Base-by-base conservation (phyloP, 2,888 invertebrate species). In the Plagodis dolabraria region DNA sequence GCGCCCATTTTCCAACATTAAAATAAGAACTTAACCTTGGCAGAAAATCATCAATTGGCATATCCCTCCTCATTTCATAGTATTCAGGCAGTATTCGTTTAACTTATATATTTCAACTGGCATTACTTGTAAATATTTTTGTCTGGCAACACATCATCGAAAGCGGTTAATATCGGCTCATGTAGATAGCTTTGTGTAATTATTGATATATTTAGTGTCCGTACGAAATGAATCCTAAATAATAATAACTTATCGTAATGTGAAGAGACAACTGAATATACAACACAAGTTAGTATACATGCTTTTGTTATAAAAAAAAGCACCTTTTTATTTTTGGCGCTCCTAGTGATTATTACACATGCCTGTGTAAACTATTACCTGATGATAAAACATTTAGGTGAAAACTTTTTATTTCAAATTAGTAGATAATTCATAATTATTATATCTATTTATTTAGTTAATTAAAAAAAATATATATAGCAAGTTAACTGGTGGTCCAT, bases 131-230 rank as follows among this genome's bases (percentile, higher is more conserved):
- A 55, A 64, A 58, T 56, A 58, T 65, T 67, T 65, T 59, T 70
- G 65, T 52, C 75, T 82, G 80, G 77, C 77, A 78, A 78, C 76
- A 79, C 72, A 63, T 74, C 4, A 69, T 53, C 70, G 75, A 65
- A 76, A 79, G 77, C 82, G 79, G 81, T 79, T 73, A 79, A 77
- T 81, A 82, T 84, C 84, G 89, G 90, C 91, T 92, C 92, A 86
- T 92, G 92, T 92, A 92, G 92, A 92, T 92, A 92, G 92, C 92
- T 92, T 91, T 85, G 89, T 91, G 89, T 91, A 88, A 91, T 89
- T 89, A 88, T 86, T 87, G 85, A 86, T 91, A 88, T 89, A 87
- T 89, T 87, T 92, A 91, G 90, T 87, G 84, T 90, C 85, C 78
- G 86, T 86, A 85, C 75, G 83, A 84, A 83, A 83, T 78, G 80